phyloP scores from a whole-genome alignment of 2,113 vertebrate genomes.

The Apeltes quadracus region DNA sequence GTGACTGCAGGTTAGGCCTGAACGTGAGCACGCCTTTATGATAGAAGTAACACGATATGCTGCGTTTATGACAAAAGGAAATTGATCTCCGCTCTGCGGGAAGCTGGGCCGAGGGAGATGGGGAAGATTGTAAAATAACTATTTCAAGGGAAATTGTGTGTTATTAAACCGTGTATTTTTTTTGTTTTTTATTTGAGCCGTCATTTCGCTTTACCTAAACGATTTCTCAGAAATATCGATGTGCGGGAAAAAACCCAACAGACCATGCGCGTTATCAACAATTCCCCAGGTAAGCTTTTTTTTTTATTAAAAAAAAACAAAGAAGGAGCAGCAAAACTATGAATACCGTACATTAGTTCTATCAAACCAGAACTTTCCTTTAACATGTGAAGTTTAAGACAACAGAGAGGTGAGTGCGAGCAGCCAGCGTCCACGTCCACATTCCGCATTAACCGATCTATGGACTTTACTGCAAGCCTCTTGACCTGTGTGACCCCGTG shows the following conservation, averaged over 20 bases:
- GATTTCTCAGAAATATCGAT: background rate
- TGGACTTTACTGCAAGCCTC: conserved; percentile 20
- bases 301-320: background rate
- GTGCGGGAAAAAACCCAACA: background rate
- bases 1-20: conserved; percentile 26
- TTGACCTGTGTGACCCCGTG: conserved; percentile 35
- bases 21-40: conserved; percentile 25
- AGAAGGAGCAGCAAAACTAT: too few species aligned
- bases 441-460: conserved; percentile 10
- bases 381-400: background rate
- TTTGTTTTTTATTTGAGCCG: background rate
- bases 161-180: conserved; percentile 3
- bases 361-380: background rate
- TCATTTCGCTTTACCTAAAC: conserved; percentile 4
- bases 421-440: conserved; percentile 15
- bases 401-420: background rate
- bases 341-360: background rate
- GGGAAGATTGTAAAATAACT: conserved; percentile 8
- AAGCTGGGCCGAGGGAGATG: conserved; percentile 17
- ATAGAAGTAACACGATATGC: conserved; percentile 48
- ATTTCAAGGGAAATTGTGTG: background rate
- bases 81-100: conserved; percentile 14
- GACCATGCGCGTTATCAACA: background rate
- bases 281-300: background rate
- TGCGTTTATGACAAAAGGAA: conserved; percentile 45